A percentile compares a stretch with the other conserved stretches of the same genome.
These are phyloP conservation scores for Aix galericulata DNA, from an alignment of 2,113 vertebrate genomes.

Conservation along the genomic window DNA sequence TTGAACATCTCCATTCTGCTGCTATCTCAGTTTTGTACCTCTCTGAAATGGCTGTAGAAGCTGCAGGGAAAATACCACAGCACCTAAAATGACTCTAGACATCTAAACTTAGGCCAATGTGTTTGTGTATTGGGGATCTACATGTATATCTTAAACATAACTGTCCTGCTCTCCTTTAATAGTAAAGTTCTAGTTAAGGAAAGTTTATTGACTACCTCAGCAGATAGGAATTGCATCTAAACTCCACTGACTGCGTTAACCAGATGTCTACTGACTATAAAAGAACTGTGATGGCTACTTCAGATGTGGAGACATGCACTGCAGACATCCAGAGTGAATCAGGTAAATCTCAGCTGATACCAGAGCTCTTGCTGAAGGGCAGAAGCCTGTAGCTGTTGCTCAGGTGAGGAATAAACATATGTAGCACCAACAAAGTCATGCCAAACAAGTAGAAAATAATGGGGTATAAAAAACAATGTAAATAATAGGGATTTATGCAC, in stretches of 20 bases:
- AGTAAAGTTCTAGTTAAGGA: neutral
- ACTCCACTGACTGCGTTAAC: neutral
- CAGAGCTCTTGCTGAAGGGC: neutral
- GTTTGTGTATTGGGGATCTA: neutral
- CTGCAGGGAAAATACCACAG: neutral
- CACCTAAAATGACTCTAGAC: neutral
- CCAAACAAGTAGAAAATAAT: neutral
- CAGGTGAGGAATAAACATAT: neutral
- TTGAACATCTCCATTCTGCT: neutral
- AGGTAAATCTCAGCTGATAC: neutral
- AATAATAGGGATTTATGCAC: neutral
- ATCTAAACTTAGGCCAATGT: neutral
- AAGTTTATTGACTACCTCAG: neutral
- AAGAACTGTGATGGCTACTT: neutral
- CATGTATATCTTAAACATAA: neutral
- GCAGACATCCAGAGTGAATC: neutral
- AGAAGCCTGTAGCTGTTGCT: neutral
- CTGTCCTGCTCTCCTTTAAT: neutral
- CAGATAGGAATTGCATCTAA: neutral
- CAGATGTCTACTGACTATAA: neutral
- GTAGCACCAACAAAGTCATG: neutral
- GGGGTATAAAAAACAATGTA: neutral
- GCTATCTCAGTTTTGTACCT: neutral
- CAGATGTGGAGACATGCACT: neutral
- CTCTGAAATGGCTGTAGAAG: neutral